A percentile compares a stretch with the other conserved stretches of the same genome.
Evolutionary conservation across 2,888 invertebrate species (phyloP).

Genomic region (Phengaris arion): DNA sequence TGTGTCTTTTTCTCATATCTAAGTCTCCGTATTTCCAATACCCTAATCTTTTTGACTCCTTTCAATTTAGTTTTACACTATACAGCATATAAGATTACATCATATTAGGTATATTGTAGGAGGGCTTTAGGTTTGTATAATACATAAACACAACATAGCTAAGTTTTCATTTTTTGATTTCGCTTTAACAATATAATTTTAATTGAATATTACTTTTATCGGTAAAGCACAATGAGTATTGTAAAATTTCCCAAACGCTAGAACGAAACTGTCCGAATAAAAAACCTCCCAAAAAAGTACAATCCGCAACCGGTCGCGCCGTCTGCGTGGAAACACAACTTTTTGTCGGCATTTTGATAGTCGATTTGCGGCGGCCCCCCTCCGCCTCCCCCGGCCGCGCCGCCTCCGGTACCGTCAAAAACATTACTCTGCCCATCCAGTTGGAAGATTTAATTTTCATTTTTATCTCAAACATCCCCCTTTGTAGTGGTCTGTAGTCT

Average conservation of each 20-base stretch:
- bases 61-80: too few species aligned
- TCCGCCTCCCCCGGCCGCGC: conserved; percentile 43
- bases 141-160: background rate
- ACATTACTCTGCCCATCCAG: conserved; percentile 78
- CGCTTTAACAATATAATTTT: too few species aligned
- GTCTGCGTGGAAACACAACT: conserved; percentile 63
- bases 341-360: conserved; percentile 74
- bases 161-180: background rate
- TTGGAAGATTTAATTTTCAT: conserved; percentile 81
- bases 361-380: conserved; percentile 70
- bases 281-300: conserved; percentile 53
- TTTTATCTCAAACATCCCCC: conserved; percentile 80
- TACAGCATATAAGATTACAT: too few species aligned
- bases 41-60: too few species aligned
- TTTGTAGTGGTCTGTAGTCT: conserved; percentile 77
- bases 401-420: conserved; percentile 75
- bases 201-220: background rate
- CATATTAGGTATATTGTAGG: too few species aligned
- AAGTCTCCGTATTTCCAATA: too few species aligned
- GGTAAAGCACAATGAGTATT: background rate
- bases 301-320: conserved; percentile 59
- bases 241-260: background rate
- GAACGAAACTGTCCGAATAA: conserved; percentile 42
- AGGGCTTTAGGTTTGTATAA: background rate
- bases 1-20: too few species aligned